Percentiles rank a stretch among this genome's conserved stretches.
Conservation (phyloP, 2,888 invertebrate species). For the Ochropleura leucogaster region DNA sequence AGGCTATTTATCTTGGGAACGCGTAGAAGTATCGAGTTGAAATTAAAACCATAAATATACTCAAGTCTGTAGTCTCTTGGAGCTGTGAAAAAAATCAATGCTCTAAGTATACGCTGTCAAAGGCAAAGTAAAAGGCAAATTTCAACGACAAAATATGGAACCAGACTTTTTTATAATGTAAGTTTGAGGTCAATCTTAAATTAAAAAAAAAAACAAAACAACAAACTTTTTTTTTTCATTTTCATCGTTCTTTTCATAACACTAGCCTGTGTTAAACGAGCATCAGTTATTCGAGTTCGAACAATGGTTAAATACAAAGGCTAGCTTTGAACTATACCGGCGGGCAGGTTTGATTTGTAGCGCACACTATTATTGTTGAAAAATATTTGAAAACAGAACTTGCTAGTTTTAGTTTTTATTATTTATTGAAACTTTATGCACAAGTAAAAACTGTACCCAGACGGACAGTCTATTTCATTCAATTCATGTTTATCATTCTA, state of each 20-base stretch:
- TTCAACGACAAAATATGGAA: neutral
- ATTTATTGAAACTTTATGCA: too few relatives aligned
- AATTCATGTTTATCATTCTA: neutral
- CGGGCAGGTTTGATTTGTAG: constrained; percentile 23
- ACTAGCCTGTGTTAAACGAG: constrained; percentile 4
- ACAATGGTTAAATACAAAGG: constrained; percentile 36
- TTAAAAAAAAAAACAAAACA: neutral
- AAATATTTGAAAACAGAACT: constrained; percentile 32
- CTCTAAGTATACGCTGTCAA: too few relatives aligned
- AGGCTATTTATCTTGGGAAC: too few relatives aligned
- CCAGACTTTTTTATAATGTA: too few relatives aligned
- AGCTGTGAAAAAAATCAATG: too few relatives aligned
- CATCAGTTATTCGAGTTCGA: constrained; percentile 20
- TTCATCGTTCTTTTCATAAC: neutral
- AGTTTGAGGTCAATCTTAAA: neutral
- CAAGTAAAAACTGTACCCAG: too few relatives aligned
- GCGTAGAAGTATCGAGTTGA: too few relatives aligned
- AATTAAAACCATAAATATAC: too few relatives aligned
- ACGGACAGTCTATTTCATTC: too few relatives aligned
- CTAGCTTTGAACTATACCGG: constrained; percentile 7
- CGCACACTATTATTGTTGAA: constrained; percentile 1
- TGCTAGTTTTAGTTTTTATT: constrained; percentile 15
- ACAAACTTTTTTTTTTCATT: neutral
- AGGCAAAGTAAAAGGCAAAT: too few relatives aligned
- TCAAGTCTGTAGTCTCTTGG: too few relatives aligned